Evolutionary conservation across 1,140 invertebrate genomes (phyloP), one percentile per base, ranked within the genome.

Genomic region (Drosophila chauvacae): DNA sequence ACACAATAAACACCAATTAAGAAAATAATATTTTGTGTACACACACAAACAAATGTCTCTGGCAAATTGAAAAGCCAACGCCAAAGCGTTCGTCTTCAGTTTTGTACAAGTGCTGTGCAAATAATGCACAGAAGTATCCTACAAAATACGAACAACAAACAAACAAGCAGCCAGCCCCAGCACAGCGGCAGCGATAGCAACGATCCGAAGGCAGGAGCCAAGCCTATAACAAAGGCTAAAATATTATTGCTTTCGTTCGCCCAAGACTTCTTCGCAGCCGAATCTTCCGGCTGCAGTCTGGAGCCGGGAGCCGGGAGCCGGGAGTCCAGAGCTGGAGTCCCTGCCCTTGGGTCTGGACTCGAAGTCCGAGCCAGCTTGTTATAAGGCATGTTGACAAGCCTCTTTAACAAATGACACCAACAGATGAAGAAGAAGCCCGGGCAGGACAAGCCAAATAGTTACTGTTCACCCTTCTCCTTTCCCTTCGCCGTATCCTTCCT

Each of bases 371-470:
- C 85, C 69, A 80, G 84, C 84, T 88, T 88, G 84, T 88, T 88
- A 88, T 84, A 85, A 81, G 84, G 84, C 84, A 87, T 90, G 87
- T 90, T 90, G 87, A 90, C 87, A 90, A 87, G 87, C 87, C 87
- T 90, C 87, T 90, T 90, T 90, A 90, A 87, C 87, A 90, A 90
- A 90, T 90, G 87, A 91, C 86, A 90, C 87, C 87, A 90, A 80
- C 86, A 90, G 86, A 77, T 60, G 73, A 75, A 64, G 63, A 68
- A 71, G 81, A 45, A 80, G 69, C 53, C 53, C 37, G 16, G 39
- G 30, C 68, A 80, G 75, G 47, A 57, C 68, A 66, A 62, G 58
- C 82, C 82, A 84, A 84, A 85, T 84, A 84, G 81, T 86, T 78
- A 81, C 48, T 71, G 42, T 64, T 69, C 50, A 58, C 26, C 44